Conservation (phyloP, 2,113 vertebrate genomes). For the Ammospiza caudacuta region DNA sequence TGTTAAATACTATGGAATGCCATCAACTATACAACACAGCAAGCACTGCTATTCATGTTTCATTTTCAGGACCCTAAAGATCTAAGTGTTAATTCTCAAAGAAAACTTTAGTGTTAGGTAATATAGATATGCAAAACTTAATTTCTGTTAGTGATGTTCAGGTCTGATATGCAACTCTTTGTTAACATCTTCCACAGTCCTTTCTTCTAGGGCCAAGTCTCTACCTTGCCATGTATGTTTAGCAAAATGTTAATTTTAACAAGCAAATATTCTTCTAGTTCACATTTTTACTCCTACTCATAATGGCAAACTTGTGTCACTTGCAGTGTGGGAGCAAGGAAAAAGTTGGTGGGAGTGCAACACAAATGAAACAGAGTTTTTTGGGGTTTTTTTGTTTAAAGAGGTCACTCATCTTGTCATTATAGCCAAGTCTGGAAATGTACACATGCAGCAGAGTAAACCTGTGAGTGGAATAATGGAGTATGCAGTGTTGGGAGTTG, state of each 20-base stretch:
- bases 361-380: not conserved
- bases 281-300: not conserved
- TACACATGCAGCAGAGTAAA: not conserved
- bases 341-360: not conserved
- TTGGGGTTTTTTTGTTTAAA: not conserved
- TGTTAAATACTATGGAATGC: not conserved
- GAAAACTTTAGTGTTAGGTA: not conserved
- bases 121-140: not conserved
- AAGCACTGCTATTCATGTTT: not conserved
- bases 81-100: not conserved
- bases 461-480: not conserved
- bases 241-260: not conserved
- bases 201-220: not conserved
- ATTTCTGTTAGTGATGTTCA: not conserved
- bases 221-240: not conserved
- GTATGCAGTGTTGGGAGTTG: not conserved
- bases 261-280: not conserved
- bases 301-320: not conserved
- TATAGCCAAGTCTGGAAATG: not conserved
- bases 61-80: not conserved
- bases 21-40: not conserved
- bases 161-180: not conserved
- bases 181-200: not conserved
- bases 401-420: not conserved
- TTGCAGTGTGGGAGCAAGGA: not conserved